Conservation (phyloP, 2,888 invertebrate genomes). For the Cyclophora albipunctata region DNA sequence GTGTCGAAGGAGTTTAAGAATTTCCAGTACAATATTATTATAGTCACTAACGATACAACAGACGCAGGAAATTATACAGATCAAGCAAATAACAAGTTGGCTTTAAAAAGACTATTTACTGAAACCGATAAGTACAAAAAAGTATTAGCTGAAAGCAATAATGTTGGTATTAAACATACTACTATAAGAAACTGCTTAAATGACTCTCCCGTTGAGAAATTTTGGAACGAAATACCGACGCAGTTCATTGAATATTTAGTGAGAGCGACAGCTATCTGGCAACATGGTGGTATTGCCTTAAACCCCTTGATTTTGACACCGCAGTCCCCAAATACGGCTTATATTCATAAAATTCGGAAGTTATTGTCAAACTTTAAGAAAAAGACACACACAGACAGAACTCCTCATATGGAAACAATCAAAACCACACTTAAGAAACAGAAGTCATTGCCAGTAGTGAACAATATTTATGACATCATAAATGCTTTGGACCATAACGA, state of each 20-base stretch:
- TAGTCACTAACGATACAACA: slow-evolving; percentile 48
- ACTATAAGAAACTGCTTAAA: slow-evolving; percentile 44
- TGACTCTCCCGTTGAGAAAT: slow-evolving; percentile 45
- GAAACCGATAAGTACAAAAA: slow-evolving; percentile 21
- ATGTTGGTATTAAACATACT: slow-evolving; percentile 37
- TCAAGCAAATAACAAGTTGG: slow-evolving; percentile 48
- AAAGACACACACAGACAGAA: slow-evolving; percentile 7
- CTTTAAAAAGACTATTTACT: slow-evolving; percentile 45
- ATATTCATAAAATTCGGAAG: slow-evolving; percentile 42
- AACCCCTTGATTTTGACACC: slow-evolving; percentile 50
- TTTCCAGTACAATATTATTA: slow-evolving; percentile 44
- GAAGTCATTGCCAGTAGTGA: slow-evolving; percentile 28
- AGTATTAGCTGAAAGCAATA: slow-evolving; percentile 18
- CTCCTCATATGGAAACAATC: slow-evolving; percentile 2
- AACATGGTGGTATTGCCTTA: slow-evolving; percentile 59
- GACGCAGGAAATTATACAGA: slow-evolving; percentile 27
- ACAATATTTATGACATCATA: slow-evolving; percentile 64
- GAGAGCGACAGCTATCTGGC: slow-evolving; percentile 55
- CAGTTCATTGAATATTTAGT: slow-evolving; percentile 48
- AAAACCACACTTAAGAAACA: slow-evolving; percentile 5
- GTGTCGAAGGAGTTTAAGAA: slow-evolving; percentile 41
- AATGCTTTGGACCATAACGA: slow-evolving; percentile 42
- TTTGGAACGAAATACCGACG: slow-evolving; percentile 44
- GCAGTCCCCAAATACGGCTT: slow-evolving; percentile 32
- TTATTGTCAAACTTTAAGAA: slow-evolving; percentile 34